A percentile compares a stretch with the other conserved stretches of the same genome.
phyloP scores from a whole-genome alignment of 1,140 invertebrate species.

The Lysiphlebus fabarum region DNA sequence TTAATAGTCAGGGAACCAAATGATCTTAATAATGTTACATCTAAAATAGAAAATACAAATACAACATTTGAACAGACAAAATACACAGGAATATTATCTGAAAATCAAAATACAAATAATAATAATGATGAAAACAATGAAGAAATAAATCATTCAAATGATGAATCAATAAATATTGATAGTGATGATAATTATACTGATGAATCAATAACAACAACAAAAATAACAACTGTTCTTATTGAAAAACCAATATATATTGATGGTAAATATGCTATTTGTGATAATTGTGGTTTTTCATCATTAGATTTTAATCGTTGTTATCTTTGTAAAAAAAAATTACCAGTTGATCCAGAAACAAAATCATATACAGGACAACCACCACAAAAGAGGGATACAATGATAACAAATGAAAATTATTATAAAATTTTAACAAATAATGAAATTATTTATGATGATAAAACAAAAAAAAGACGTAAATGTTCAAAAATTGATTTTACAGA shows the following conservation, averaged over 20 bases:
- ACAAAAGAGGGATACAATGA: slow-evolving; percentile 35
- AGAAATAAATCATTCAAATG: too few species aligned
- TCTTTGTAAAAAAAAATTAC: slow-evolving; percentile 59
- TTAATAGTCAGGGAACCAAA: too few species aligned
- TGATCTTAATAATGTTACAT: too few species aligned
- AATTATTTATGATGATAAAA: slow-evolving; percentile 28
- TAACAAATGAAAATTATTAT: slow-evolving; percentile 42
- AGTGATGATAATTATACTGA: too few species aligned
- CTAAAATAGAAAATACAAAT: too few species aligned
- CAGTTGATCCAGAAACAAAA: slow-evolving; percentile 56
- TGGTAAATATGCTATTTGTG: slow-evolving; percentile 69
- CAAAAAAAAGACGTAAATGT: slow-evolving; percentile 40
- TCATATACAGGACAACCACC: slow-evolving; percentile 22
- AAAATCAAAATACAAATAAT: too few species aligned
- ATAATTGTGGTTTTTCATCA: slow-evolving; percentile 68
- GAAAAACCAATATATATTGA: slow-evolving; percentile 59
- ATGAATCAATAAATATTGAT: neutral
- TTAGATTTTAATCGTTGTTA: slow-evolving; percentile 70
- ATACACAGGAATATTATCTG: too few species aligned
- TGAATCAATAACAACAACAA: slow-evolving; percentile 46
- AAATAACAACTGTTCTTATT: slow-evolving; percentile 34
- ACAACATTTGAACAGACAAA: too few species aligned
- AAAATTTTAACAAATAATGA: slow-evolving; percentile 43
- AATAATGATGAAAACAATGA: too few species aligned
- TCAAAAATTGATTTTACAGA: too few species aligned